These are phyloP conservation scores for Trichomalopsis sarcophagae DNA, from an alignment of 1,140 invertebrate species.

Conservation along the genomic window DNA sequence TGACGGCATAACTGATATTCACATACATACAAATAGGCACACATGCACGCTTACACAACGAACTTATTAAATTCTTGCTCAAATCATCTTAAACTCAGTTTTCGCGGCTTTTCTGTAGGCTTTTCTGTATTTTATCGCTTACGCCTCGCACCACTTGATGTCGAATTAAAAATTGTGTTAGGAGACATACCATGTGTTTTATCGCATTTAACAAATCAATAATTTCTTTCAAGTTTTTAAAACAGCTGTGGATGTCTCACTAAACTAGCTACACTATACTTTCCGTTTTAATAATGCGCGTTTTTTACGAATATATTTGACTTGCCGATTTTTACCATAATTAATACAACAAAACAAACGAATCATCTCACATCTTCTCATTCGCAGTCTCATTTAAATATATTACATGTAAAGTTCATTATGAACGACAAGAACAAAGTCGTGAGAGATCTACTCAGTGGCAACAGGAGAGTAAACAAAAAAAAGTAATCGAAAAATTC, in stretches of 20 bases:
- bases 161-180: constrained; percentile 39
- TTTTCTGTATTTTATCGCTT: constrained; percentile 8
- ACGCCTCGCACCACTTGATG: neutral
- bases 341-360: constrained; percentile 35
- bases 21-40: constrained; percentile 8
- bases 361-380: neutral
- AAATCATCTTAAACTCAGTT: constrained; percentile 2
- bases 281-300: constrained; percentile 14
- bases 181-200: constrained; percentile 26
- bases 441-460: constrained; percentile 24
- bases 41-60: neutral
- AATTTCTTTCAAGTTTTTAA: constrained; percentile 14
- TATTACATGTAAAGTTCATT: constrained; percentile 45
- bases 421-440: constrained; percentile 39
- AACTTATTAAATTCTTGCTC: neutral
- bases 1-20: constrained; percentile 46
- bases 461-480: constrained; percentile 27
- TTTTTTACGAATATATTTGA: constrained; percentile 14
- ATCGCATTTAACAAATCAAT: constrained; percentile 46
- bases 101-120: constrained; percentile 6
- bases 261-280: neutral
- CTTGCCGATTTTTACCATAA: neutral
- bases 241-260: neutral
- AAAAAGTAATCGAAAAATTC: constrained; percentile 13
- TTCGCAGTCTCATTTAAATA: constrained; percentile 42